Percentiles rank a stretch among this genome's conserved stretches.
These are phyloP conservation scores for Amblyteles armatorius DNA, from an alignment of 2,888 invertebrate genomes.

Conservation along the genomic window DNA sequence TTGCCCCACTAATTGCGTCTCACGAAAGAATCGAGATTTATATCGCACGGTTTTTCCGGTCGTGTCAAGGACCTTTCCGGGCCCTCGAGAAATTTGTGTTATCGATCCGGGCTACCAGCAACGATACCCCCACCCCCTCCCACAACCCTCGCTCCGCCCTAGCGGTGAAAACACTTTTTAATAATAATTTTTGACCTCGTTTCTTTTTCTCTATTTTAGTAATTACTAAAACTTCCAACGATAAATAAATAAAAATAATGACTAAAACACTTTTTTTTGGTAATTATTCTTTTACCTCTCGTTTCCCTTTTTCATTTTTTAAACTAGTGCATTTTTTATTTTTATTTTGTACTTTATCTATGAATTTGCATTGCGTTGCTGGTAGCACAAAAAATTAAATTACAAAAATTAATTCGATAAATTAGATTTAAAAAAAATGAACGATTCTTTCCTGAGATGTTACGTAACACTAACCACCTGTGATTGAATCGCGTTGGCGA, in stretches of 20 bases:
- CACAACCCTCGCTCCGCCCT: neutral
- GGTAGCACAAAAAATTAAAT: neutral
- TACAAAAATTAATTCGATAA: neutral
- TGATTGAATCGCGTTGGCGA: slow-evolving; percentile 69
- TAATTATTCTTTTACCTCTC: neutral
- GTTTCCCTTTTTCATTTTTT: neutral
- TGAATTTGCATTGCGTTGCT: slow-evolving; percentile 3
- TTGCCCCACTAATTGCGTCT: slow-evolving; percentile 46
- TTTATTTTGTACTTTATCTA: neutral
- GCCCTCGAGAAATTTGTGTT: slow-evolving; percentile 12
- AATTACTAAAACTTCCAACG: neutral
- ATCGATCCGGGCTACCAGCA: slow-evolving; percentile 20
- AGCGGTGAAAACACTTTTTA: neutral
- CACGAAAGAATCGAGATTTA: slow-evolving; percentile 52
- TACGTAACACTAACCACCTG: slow-evolving; percentile 63
- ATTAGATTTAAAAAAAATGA: neutral
- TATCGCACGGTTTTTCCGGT: neutral
- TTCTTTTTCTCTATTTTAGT: neutral
- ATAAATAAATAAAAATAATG: neutral
- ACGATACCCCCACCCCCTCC: neutral
- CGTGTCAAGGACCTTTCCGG: neutral
- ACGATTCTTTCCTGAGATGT: slow-evolving; percentile 62
- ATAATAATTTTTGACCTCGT: neutral
- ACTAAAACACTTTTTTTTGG: neutral
- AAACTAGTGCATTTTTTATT: too few species aligned